Conservation (phyloP, 2,113 vertebrate genomes). For the Thermophis baileyi region DNA sequence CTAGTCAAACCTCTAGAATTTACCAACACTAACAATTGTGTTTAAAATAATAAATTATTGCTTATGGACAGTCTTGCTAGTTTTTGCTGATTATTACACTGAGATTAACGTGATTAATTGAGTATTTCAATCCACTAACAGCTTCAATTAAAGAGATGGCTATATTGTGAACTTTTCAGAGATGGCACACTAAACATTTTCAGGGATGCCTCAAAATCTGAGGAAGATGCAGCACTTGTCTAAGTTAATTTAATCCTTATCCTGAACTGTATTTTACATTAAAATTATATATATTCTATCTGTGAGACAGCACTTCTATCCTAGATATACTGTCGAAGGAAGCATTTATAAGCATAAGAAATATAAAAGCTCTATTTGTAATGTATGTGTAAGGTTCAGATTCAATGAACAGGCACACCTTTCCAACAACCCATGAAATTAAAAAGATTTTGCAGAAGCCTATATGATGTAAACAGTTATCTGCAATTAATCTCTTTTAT, state of each 20-base stretch:
- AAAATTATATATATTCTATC: conserved; percentile 15
- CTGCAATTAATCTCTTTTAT: neutral
- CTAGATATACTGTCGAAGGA: conserved; percentile 22
- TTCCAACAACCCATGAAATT: conserved; percentile 13
- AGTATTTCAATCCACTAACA: neutral
- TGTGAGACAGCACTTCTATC: conserved; percentile 21
- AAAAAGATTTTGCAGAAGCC: neutral
- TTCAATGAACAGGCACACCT: neutral
- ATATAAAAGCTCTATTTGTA: conserved; percentile 31
- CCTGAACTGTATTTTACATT: neutral
- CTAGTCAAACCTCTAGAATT: neutral
- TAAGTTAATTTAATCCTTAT: neutral
- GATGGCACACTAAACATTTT: neutral
- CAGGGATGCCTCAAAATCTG: neutral
- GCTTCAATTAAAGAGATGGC: neutral
- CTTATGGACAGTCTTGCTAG: neutral
- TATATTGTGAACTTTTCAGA: neutral
- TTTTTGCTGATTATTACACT: neutral
- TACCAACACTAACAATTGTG: neutral
- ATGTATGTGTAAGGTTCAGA: neutral
- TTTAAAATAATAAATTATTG: neutral
- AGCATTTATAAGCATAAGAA: conserved; percentile 18
- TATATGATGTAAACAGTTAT: neutral
- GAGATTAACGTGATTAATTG: neutral
- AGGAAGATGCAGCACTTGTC: too few species aligned